Conservation (phyloP, 1,140 invertebrate species). For the Oedothorax gibbosus region DNA sequence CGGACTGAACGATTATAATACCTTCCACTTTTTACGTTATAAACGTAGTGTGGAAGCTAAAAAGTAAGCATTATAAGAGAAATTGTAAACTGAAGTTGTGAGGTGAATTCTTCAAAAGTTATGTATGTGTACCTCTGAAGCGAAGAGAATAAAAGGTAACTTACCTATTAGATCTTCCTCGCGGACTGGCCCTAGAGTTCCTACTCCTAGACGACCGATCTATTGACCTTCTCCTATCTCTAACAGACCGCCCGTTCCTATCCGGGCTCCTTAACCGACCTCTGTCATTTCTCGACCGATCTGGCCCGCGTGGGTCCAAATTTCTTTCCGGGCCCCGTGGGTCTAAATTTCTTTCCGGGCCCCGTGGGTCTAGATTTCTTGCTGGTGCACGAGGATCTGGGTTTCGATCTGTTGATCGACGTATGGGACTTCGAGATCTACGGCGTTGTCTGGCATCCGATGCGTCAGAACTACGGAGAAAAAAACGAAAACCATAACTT, state of each 20-base stretch:
- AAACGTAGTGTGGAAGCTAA: too few relatives aligned
- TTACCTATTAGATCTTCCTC: slow-evolving; percentile 65
- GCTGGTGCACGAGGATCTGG: background rate
- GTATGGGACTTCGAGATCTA: slow-evolving; percentile 13
- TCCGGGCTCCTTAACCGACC: slow-evolving; percentile 24
- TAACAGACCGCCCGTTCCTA: slow-evolving; percentile 33
- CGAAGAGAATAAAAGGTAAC: too few relatives aligned
- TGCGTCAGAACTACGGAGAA: too few relatives aligned
- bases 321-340: background rate
- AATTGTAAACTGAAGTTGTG: too few relatives aligned
- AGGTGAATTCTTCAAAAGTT: too few relatives aligned
- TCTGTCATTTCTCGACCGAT: background rate
- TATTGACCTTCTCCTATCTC: slow-evolving; percentile 28
- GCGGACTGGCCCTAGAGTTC: slow-evolving; percentile 64
- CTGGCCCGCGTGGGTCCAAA: background rate
- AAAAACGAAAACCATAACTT: too few relatives aligned
- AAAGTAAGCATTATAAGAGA: too few relatives aligned
- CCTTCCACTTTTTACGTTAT: too few relatives aligned
- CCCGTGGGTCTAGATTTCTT: background rate
- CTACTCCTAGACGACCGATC: slow-evolving; percentile 33
- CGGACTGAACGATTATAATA: too few relatives aligned
- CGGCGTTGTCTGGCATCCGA: background rate
- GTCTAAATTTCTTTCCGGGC: background rate
- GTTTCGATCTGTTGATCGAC: background rate
- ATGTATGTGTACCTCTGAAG: too few relatives aligned